phyloP scores from a whole-genome alignment of 2,888 invertebrate genomes.

The Brachypalpus laphriformis region DNA sequence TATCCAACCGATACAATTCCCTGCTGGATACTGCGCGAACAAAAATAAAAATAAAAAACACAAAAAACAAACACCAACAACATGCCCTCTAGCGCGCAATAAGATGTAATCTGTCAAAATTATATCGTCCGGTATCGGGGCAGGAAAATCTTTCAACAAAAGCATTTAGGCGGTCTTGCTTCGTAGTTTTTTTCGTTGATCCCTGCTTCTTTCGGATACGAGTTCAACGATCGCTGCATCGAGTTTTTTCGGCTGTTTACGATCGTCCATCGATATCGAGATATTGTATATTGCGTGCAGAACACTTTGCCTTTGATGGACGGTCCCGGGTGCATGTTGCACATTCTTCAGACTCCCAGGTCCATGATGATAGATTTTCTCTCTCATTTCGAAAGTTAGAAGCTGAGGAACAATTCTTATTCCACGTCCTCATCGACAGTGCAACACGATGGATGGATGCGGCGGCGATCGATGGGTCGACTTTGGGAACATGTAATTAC shows the following conservation, averaged over 20 bases:
- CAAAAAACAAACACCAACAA: conserved; percentile 40
- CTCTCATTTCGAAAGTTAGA: conserved; percentile 24
- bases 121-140: conserved; percentile 75
- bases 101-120: conserved; percentile 82
- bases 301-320: conserved; percentile 53
- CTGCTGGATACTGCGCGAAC: conserved; percentile 51
- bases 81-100: conserved; percentile 79
- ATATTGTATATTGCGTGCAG: conserved; percentile 62
- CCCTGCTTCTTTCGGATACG: conserved; percentile 4
- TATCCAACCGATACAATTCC: conserved; percentile 32
- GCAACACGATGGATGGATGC: conserved; percentile 5
- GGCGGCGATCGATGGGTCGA: conserved; percentile 10
- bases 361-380: conserved; percentile 1
- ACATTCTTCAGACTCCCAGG: conserved; percentile 6
- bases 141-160: conserved; percentile 73
- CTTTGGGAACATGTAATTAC: conserved; percentile 55
- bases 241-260: conserved; percentile 63
- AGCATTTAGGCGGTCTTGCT: conserved; percentile 62
- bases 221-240: conserved; percentile 67
- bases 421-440: not conserved
- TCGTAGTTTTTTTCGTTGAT: conserved; percentile 39
- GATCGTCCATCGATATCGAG: conserved; percentile 49
- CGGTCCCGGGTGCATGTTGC: conserved; percentile 52
- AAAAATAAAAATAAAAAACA: not conserved
- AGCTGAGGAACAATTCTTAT: conserved; percentile 3